Conservation (phyloP, 2,113 vertebrate species). For the Myotis yumanensis region DNA sequence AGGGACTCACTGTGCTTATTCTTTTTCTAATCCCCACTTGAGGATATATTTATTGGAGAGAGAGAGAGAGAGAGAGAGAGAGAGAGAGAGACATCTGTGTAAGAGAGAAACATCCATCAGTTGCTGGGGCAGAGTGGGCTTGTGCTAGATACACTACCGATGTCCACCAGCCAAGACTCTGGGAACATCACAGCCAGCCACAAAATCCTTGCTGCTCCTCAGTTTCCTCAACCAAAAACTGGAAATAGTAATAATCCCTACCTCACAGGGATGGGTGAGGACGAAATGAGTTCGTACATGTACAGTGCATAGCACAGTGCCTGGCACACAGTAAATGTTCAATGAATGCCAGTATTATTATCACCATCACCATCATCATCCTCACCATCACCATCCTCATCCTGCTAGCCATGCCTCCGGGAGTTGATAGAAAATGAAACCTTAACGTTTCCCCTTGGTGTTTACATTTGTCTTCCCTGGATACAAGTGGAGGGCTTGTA, state of each 20-base stretch:
- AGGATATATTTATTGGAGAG: not conserved
- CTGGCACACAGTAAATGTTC: not conserved
- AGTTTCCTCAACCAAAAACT: not conserved
- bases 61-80: not conserved
- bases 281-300: not conserved
- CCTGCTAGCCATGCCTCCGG: not conserved
- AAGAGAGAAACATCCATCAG: not conserved
- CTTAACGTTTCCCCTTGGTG: no score
- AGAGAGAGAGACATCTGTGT: no score
- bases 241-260: not conserved
- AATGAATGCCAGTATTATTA: not conserved
- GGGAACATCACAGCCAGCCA: not conserved
- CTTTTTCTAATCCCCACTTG: not conserved
- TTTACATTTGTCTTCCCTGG: not conserved
- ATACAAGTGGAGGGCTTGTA: not conserved
- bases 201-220: not conserved
- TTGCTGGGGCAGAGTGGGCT: not conserved
- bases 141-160: fast-evolving
- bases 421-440: not conserved
- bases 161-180: not conserved
- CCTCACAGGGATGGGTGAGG: not conserved
- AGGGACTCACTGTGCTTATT: not conserved
- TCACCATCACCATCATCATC: not conserved
- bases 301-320: not conserved
- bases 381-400: not conserved